Percentiles rank a stretch among this genome's conserved stretches.
phyloP scores from a whole-genome alignment of 2,113 vertebrate species.

The Sinosuthora webbiana region DNA sequence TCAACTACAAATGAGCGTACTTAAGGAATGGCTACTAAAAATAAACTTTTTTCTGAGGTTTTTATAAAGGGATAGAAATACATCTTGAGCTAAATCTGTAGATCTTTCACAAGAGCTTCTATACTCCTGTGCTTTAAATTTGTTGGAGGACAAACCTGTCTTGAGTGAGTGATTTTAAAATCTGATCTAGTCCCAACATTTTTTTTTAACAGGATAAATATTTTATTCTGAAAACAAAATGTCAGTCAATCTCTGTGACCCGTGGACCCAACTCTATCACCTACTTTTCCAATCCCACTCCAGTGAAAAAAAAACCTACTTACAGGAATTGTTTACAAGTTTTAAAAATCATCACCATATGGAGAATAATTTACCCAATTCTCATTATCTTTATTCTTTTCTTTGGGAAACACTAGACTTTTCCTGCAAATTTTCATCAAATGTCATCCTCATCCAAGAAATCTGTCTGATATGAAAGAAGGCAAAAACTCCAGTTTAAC shows the following conservation, averaged over 20 bases:
- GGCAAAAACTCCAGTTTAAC: neutral
- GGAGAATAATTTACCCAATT: neutral
- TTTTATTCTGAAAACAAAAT: neutral
- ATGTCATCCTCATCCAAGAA: neutral
- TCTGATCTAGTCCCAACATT: neutral
- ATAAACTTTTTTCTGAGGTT: neutral
- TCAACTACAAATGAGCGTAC: neutral
- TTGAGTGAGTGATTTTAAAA: neutral
- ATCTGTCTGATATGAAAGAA: neutral
- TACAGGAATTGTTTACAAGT: neutral
- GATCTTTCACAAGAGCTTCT: neutral
- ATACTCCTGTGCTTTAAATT: neutral
- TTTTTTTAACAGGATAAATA: neutral
- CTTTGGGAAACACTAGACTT: neutral
- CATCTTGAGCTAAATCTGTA: neutral
- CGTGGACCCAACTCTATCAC: neutral
- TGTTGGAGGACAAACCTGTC: neutral
- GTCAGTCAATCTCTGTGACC: neutral
- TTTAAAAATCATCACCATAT: neutral
- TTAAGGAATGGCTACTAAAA: neutral
- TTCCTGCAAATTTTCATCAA: neutral
- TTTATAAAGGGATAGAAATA: neutral
- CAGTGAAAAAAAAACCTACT: neutral
- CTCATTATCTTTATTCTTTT: neutral
- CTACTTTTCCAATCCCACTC: neutral